Evolutionary conservation across 2,113 vertebrate species (phyloP), one percentile per base, ranked within the genome.

Genomic region (Spheniscus mendiculus): DNA sequence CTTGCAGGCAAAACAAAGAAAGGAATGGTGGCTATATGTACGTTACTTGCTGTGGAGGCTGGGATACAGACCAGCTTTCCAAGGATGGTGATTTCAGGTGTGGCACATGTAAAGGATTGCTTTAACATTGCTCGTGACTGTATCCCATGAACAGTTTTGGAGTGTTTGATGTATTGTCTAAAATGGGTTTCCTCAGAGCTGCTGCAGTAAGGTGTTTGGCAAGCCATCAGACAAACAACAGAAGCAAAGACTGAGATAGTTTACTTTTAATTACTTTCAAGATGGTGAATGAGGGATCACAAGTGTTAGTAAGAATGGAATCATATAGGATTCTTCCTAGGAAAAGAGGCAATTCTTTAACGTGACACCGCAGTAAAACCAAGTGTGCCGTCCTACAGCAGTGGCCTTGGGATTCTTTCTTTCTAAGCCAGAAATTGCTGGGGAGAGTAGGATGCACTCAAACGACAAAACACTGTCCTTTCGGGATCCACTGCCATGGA

Each of bases 211-310:
- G 17, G 11, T 34, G 34, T 65, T 65, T 0, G 4, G 44, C 70
- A 42, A 40, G 55, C 8, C 25, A 2, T 20, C 45, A 52, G 62
- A 5, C 25, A 12, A 29, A 23, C 18, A 40, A 7, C 34, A 34
- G 66, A 32, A 38, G 23, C 20, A 19, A 27, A 58, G 56, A 12
- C 30, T 4, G 45, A 44, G 78, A 5, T 5, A 34, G 15, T 30
- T 80, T 11, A 3, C 14, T 32, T 44, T 1, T 6, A 5, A 3
- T 25, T 12, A 23, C 0, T 0, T 30, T 56, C 11, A 0, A 5
- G 26, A 7, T 6, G n/a, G 49, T 19, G 71, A 44, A 7, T 1
- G 11, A 45, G 47, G 55, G 15, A 8, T 53, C 36, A 6, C 7
- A 3, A 38, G 38, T 67, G 50, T 17, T 22, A 20, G 16, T 5